Percentiles rank a stretch among this genome's conserved stretches.
These are phyloP conservation scores for Dendrolimus houi DNA, from an alignment of 2,888 invertebrate genomes.

Conservation along the genomic window DNA sequence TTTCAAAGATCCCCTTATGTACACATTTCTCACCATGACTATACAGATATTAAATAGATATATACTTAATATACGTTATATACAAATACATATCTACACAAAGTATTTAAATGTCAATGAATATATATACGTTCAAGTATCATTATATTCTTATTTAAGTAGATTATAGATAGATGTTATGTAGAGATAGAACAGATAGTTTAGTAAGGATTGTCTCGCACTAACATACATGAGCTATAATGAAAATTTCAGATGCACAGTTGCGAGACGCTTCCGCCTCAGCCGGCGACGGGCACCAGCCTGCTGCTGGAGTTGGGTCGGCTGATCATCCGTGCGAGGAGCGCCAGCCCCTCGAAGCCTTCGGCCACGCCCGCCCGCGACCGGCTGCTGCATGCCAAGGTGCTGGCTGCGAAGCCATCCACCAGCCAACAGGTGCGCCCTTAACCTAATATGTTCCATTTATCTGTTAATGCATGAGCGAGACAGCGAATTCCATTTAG, in stretches of 20 bases:
- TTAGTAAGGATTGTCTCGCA: too few relatives aligned
- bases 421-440: constrained; percentile 27
- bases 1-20: too few relatives aligned
- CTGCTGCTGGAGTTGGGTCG: constrained; percentile 78
- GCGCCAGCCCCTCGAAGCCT: constrained; percentile 54
- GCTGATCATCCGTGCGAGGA: constrained; percentile 78
- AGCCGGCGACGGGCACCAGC: constrained; percentile 55
- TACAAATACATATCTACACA: background rate
- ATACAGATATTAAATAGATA: too few relatives aligned
- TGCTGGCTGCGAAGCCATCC: constrained; percentile 37
- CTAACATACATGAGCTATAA: too few relatives aligned
- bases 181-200: too few relatives aligned
- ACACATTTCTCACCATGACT: too few relatives aligned
- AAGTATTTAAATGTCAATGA: too few relatives aligned
- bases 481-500: background rate
- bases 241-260: constrained; percentile 61
- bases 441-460: too few relatives aligned
- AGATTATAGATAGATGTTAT: background rate
- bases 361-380: constrained; percentile 32
- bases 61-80: background rate
- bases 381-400: constrained; percentile 39
- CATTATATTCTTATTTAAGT: background rate
- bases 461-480: too few relatives aligned
- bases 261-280: constrained; percentile 47
- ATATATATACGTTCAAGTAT: too few relatives aligned